Conservation (phyloP, 2,888 invertebrate genomes). For the Cryptus viduatorius region DNA sequence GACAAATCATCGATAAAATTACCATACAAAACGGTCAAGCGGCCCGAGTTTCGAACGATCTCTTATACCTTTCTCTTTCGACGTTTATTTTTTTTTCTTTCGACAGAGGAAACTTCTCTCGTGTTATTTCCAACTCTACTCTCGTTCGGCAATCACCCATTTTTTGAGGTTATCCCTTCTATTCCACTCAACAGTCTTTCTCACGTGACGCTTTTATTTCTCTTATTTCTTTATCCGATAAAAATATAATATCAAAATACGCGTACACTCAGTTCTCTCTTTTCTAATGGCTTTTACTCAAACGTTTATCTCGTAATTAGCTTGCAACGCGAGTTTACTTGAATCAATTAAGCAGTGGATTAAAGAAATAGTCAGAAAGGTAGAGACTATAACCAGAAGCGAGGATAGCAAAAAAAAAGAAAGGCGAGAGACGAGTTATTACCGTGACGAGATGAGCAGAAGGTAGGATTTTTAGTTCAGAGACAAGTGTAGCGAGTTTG, state of each 20-base stretch:
- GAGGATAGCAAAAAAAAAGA: not conserved
- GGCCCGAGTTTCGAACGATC: constrained; percentile 21
- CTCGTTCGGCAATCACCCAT: constrained; percentile 13
- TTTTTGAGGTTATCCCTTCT: constrained; percentile 25
- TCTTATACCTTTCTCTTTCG: constrained; percentile 23
- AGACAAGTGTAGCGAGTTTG: constrained; percentile 2
- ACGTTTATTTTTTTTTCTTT: constrained; percentile 14
- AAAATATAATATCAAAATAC: not conserved
- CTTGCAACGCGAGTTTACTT: not conserved
- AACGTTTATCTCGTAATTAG: not conserved
- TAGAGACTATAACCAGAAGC: not conserved
- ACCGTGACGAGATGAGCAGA: not conserved
- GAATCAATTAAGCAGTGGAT: not conserved
- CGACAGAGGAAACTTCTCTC: constrained; percentile 34
- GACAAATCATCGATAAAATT: constrained; percentile 74
- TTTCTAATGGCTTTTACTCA: not conserved
- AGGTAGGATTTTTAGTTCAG: constrained; percentile 15
- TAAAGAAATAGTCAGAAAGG: not conserved
- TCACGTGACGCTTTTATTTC: constrained; percentile 7
- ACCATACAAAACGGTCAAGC: constrained; percentile 77
- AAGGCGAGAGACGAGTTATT: not conserved
- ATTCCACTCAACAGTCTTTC: constrained; percentile 5
- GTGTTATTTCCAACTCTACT: constrained; percentile 39
- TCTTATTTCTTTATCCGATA: not conserved
- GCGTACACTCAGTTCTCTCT: not conserved